phyloP scores from a whole-genome alignment of 2,113 vertebrate genomes.

The Azemiops feae region DNA sequence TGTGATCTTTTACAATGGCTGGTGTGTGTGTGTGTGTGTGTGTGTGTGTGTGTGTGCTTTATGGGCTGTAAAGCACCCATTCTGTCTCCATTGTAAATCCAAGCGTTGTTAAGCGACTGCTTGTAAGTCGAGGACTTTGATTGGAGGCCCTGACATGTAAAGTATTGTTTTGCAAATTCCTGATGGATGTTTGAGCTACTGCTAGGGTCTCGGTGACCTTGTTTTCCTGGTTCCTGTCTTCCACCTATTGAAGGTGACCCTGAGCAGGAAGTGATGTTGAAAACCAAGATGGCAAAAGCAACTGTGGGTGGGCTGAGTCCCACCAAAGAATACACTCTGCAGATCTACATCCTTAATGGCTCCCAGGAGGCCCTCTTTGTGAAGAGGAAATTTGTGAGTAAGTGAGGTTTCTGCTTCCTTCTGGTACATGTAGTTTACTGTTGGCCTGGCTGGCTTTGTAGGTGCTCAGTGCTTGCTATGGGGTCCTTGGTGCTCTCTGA shows the following conservation, averaged over 20 bases:
- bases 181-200: neutral
- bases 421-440: neutral
- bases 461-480: neutral
- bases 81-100: neutral
- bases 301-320: constrained; percentile 88
- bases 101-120: neutral
- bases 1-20: neutral
- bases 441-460: neutral
- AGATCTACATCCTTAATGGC: constrained; percentile 82
- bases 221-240: constrained; percentile 18
- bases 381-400: constrained; percentile 89
- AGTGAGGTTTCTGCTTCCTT: constrained; percentile 56
- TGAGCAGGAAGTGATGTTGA: constrained; percentile 91
- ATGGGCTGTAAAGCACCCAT: neutral
- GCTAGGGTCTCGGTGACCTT: neutral
- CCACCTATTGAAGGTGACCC: constrained; percentile 73
- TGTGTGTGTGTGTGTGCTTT: neutral
- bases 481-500: neutral
- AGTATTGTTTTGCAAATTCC: neutral
- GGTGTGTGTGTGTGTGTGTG: neutral
- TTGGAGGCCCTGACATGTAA: neutral
- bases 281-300: constrained; percentile 84
- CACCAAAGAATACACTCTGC: constrained; percentile 82
- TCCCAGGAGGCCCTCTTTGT: constrained; percentile 82
- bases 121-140: neutral